Percentiles rank a stretch among this genome's conserved stretches.
phyloP scores from a whole-genome alignment of 2,797 vertebrate genomes.

The Anguilla pacifica region DNA sequence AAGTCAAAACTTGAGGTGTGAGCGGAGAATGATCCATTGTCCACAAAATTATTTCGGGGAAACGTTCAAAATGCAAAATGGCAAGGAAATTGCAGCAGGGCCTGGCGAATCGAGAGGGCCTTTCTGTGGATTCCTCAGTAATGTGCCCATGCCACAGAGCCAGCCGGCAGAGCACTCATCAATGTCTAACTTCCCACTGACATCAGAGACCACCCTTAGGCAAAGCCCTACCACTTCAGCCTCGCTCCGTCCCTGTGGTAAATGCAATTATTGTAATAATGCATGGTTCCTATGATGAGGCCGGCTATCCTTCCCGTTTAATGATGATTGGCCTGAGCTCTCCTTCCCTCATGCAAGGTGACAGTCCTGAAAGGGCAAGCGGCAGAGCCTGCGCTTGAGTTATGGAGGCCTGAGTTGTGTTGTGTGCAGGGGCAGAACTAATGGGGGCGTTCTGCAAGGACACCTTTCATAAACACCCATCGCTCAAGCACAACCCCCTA shows the following conservation, averaged over 20 bases:
- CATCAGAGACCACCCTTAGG: neutral
- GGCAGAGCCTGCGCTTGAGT: constrained; percentile 25
- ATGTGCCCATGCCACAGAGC: constrained; percentile 35
- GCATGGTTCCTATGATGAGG: constrained; percentile 10
- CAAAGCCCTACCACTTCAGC: neutral
- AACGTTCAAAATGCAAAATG: neutral
- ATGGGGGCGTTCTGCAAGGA: constrained; percentile 44
- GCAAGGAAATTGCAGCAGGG: neutral
- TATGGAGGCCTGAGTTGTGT: constrained; percentile 7
- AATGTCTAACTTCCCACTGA: constrained; percentile 38
- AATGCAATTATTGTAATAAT: constrained; percentile 30
- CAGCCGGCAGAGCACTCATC: constrained; percentile 39
- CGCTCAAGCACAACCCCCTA: neutral
- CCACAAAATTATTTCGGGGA: neutral
- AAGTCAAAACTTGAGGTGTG: neutral
- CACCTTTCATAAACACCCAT: constrained; percentile 46
- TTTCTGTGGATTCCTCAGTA: constrained; percentile 38
- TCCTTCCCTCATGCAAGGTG: neutral
- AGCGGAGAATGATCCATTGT: neutral
- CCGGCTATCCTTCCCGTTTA: constrained; percentile 1
- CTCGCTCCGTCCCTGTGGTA: neutral
- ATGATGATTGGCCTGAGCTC: neutral
- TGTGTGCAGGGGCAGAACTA: constrained; percentile 34
- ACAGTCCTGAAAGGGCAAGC: neutral
- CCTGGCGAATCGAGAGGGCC: neutral